These are phyloP conservation scores for Drepana arcuata DNA, from an alignment of 1,140 invertebrate species.

Conservation along the genomic window DNA sequence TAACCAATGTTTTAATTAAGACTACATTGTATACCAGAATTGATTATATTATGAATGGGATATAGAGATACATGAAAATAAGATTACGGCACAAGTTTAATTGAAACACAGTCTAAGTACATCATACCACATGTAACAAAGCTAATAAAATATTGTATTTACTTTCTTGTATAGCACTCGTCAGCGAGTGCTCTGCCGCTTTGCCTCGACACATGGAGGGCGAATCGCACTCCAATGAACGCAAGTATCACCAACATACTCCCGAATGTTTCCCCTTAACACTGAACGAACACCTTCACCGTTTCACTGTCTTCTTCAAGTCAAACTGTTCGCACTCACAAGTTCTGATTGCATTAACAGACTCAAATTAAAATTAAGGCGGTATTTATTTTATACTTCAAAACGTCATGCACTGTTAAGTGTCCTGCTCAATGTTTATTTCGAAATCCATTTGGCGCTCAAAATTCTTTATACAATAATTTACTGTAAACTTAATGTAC, in stretches of 20 bases:
- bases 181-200: constrained; percentile 48
- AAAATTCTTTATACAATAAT: too few relatives aligned
- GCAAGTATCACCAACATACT: constrained; percentile 63
- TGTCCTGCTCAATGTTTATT: too few relatives aligned
- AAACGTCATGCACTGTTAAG: background rate
- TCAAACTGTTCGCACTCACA: constrained; percentile 1
- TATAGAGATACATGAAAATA: too few relatives aligned
- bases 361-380: background rate
- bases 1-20: too few relatives aligned
- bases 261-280: constrained; percentile 11
- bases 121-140: constrained; percentile 22
- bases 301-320: too few relatives aligned
- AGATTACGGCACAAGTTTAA: constrained; percentile 8
- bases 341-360: constrained; percentile 1
- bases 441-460: too few relatives aligned
- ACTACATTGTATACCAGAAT: too few relatives aligned
- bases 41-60: too few relatives aligned
- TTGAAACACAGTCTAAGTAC: background rate
- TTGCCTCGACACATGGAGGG: constrained; percentile 61
- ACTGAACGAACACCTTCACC: background rate
- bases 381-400: background rate
- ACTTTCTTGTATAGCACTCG: constrained; percentile 66
- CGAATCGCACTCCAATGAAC: constrained; percentile 58
- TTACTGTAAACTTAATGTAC: too few relatives aligned
- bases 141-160: constrained; percentile 26